These are phyloP conservation scores for Paedocypris micromegethes DNA, from an alignment of 2,797 vertebrate species.

Conservation along the genomic window DNA sequence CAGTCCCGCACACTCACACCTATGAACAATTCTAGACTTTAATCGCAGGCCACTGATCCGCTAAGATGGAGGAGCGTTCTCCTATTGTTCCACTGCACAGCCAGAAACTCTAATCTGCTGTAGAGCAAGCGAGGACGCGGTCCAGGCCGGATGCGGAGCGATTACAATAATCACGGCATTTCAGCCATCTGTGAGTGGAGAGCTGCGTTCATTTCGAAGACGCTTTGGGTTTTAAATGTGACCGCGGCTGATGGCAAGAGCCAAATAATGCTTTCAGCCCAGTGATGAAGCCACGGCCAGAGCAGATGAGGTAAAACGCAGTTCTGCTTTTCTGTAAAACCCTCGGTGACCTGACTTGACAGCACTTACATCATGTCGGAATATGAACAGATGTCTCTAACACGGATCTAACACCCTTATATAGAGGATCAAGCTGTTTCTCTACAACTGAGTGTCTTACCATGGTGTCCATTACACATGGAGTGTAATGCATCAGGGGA, in stretches of 20 bases:
- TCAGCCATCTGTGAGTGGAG: constrained; percentile 29
- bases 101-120: constrained; percentile 31
- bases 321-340: constrained; percentile 23
- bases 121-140: constrained; percentile 29
- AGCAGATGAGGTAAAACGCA: constrained; percentile 10
- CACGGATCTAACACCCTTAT: constrained; percentile 30
- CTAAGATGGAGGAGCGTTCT: constrained; percentile 14
- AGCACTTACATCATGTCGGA: constrained; percentile 31
- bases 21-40: neutral
- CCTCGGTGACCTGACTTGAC: constrained; percentile 39
- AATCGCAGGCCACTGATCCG: constrained; percentile 32
- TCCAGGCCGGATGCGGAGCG: constrained; percentile 10
- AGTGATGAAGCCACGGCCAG: neutral
- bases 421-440: constrained; percentile 46
- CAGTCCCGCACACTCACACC: too few relatives aligned
- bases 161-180: constrained; percentile 41
- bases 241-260: neutral
- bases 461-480: constrained; percentile 28
- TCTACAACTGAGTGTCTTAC: constrained; percentile 28
- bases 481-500: constrained; percentile 23
- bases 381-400: constrained; percentile 41
- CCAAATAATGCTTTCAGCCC: constrained; percentile 16
- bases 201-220: constrained; percentile 25
- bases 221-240: constrained; percentile 22
- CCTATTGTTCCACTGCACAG: constrained; percentile 25